phyloP scores from a whole-genome alignment of 1,140 invertebrate species.

The Rhagoletis pomonella region DNA sequence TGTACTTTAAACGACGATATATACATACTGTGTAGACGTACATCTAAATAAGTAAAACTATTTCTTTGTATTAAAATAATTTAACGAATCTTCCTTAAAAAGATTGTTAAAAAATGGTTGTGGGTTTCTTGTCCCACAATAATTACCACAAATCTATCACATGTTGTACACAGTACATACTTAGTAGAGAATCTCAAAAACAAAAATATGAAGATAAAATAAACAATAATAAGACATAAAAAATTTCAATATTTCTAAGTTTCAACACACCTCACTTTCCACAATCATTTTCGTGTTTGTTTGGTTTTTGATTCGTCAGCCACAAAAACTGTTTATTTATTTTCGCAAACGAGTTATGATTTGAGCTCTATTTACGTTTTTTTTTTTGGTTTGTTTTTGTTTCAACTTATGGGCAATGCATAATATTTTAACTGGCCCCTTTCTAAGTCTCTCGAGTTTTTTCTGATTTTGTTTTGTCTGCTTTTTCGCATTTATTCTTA shows the following conservation, averaged over 20 bases:
- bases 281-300: background rate
- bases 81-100: too few relatives aligned
- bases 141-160: too few relatives aligned
- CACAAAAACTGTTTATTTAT: background rate
- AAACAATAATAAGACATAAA: background rate
- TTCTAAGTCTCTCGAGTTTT: background rate
- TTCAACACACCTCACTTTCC: conserved; percentile 16
- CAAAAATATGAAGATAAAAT: background rate
- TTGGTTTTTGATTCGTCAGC: background rate
- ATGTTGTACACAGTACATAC: too few relatives aligned
- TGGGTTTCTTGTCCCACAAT: too few relatives aligned
- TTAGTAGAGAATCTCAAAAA: too few relatives aligned
- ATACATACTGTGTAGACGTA: too few relatives aligned
- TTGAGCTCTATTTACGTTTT: background rate
- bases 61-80: too few relatives aligned
- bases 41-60: too few relatives aligned
- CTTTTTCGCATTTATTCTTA: conserved; percentile 44
- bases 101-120: too few relatives aligned
- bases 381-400: background rate
- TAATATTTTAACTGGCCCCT: conserved; percentile 41
- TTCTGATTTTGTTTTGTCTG: conserved; percentile 25
- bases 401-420: background rate
- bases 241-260: background rate
- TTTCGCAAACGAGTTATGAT: conserved; percentile 7
- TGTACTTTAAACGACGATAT: too few relatives aligned